These are phyloP conservation scores for Lytechinus pictus DNA, from an alignment of 35 echinoderm and acorn worm species.

Conservation along the genomic window DNA sequence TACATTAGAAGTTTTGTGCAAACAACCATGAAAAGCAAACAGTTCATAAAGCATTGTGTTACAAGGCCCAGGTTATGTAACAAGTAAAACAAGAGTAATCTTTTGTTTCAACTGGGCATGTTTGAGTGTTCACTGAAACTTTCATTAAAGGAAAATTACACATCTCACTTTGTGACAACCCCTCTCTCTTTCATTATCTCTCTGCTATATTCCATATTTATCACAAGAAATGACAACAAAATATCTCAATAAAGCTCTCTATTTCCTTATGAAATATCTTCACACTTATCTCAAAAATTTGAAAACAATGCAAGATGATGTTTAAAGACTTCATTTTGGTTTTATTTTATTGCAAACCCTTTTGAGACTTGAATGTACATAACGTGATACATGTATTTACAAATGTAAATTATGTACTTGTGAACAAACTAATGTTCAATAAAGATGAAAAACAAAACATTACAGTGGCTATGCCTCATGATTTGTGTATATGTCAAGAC, in stretches of 20 bases:
- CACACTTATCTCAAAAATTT: not conserved
- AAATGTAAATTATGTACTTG: not conserved
- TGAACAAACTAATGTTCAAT: not conserved
- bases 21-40: too few species aligned
- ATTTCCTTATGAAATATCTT: not conserved
- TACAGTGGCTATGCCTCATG: not conserved
- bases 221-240: too few species aligned
- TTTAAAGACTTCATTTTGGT: not conserved
- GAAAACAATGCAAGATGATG: not conserved
- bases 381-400: not conserved
- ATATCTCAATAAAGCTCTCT: not conserved
- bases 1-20: too few species aligned
- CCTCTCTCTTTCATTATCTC: too few species aligned
- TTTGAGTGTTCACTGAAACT: too few species aligned
- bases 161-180: too few species aligned
- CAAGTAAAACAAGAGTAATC: too few species aligned
- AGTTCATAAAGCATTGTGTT: too few species aligned
- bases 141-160: too few species aligned
- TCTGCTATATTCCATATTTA: too few species aligned
- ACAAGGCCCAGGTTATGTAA: too few species aligned
- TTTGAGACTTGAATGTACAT: not conserved
- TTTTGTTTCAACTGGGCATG: too few species aligned
- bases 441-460: not conserved
- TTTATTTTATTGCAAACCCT: not conserved
- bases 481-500: not conserved